These are phyloP conservation scores for Acrocephalus arundinaceus DNA, from an alignment of 2,113 vertebrate genomes.

Conservation along the genomic window DNA sequence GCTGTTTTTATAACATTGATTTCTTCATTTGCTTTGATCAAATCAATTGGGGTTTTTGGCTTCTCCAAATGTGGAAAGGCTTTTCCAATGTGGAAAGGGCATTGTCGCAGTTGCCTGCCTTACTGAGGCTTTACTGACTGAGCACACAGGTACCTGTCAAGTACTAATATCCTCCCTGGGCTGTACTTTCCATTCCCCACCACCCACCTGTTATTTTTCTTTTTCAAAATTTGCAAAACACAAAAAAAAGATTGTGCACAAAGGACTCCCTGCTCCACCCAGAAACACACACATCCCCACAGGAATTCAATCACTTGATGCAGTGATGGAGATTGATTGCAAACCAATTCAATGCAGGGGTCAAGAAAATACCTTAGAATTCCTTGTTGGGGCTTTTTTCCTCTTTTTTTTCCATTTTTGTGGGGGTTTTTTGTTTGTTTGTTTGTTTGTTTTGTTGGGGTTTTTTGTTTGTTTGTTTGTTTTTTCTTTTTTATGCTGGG, in stretches of 20 bases:
- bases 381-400: neutral
- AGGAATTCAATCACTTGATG: neutral
- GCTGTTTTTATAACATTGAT: neutral
- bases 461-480: neutral
- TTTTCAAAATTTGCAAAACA: neutral
- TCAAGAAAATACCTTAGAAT: neutral
- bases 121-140: neutral
- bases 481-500: neutral
- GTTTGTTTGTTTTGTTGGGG: no score
- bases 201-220: neutral
- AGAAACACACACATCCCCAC: neutral
- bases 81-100: neutral
- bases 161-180: neutral
- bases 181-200: neutral
- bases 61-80: neutral
- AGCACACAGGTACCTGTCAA: neutral
- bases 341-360: neutral
- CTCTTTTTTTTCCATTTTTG: accelerated
- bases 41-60: neutral
- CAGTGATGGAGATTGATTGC: neutral
- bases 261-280: neutral
- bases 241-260: neutral
- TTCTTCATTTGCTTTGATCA: neutral
- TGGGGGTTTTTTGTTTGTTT: neutral
- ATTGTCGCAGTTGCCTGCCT: neutral